phyloP scores from a whole-genome alignment of 2,888 invertebrate genomes.

The Temnothorax rugatulus region DNA sequence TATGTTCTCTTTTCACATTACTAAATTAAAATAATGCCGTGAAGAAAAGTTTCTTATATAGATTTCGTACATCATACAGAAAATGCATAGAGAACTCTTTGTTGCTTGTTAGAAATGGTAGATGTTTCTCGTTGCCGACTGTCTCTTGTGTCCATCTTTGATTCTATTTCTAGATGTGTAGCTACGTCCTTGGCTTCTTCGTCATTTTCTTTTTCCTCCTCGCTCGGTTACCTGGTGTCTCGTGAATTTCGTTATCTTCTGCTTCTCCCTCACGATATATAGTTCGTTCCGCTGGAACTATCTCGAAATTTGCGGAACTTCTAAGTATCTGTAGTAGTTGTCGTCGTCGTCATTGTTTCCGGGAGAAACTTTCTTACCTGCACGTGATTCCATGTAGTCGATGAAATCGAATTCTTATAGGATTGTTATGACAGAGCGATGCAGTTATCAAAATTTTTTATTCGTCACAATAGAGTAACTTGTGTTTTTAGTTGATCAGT shows the following conservation, averaged over 20 bases:
- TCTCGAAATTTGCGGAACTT: slow-evolving; percentile 56
- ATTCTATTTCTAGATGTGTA: slow-evolving; percentile 35
- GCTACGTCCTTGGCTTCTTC: slow-evolving; percentile 29
- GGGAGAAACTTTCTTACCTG: slow-evolving; percentile 60
- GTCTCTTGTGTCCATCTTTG: slow-evolving; percentile 34
- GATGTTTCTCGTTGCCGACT: slow-evolving; percentile 16
- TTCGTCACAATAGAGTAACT: background rate
- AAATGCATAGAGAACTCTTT: background rate
- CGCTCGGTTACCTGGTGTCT: slow-evolving; percentile 31
- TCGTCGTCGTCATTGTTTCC: slow-evolving; percentile 15
- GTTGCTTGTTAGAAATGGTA: background rate
- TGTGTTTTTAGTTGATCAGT: background rate
- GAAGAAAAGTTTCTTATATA: background rate
- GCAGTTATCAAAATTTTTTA: background rate
- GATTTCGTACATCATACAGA: background rate
- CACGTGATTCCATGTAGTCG: slow-evolving; percentile 28
- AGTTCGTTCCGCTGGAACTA: slow-evolving; percentile 45
- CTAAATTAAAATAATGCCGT: background rate
- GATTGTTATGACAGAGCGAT: background rate
- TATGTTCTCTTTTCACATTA: background rate
- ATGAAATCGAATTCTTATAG: slow-evolving; percentile 30
- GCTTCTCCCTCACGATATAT: background rate
- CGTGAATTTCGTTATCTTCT: slow-evolving; percentile 43
- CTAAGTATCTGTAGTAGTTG: slow-evolving; percentile 41
- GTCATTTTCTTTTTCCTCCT: slow-evolving; percentile 17